Percentiles rank a stretch among this genome's conserved stretches.
Conservation (phyloP, 2,888 invertebrate species). For the Yponomeuta plumbellus region DNA sequence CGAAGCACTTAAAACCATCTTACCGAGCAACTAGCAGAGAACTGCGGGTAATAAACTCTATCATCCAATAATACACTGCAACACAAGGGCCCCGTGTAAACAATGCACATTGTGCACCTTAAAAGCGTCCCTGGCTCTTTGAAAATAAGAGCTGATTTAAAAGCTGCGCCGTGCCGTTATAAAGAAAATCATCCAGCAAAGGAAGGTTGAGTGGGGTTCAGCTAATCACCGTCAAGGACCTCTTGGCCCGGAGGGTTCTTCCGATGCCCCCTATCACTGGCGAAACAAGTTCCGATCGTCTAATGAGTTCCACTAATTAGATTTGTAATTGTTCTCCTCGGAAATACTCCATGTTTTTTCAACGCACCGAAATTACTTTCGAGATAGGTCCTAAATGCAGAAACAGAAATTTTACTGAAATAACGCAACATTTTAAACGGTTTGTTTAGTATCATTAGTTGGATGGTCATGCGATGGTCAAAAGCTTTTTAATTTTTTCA, state of each 20-base stretch:
- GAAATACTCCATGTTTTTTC: background rate
- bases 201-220: constrained; percentile 55
- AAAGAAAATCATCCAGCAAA: constrained; percentile 45
- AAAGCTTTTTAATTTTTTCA: too few relatives aligned
- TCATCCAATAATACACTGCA: constrained; percentile 47
- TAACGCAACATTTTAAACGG: too few relatives aligned
- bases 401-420: too few relatives aligned
- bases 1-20: background rate
- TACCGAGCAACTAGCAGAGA: constrained; percentile 20
- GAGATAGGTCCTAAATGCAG: too few relatives aligned
- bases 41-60: constrained; percentile 40
- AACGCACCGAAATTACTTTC: background rate
- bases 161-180: background rate
- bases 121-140: background rate
- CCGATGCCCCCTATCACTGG: constrained; percentile 57
- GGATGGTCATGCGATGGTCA: too few relatives aligned
- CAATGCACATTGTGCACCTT: constrained; percentile 27
- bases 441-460: too few relatives aligned
- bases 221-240: constrained; percentile 63
- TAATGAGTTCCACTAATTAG: constrained; percentile 67
- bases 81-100: constrained; percentile 44
- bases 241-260: constrained; percentile 62
- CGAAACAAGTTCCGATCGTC: constrained; percentile 57
- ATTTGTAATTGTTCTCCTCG: constrained; percentile 33
- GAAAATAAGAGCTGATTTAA: background rate